Base-by-base conservation (phyloP, 2,113 vertebrate genomes). In the Cettia cetti region DNA sequence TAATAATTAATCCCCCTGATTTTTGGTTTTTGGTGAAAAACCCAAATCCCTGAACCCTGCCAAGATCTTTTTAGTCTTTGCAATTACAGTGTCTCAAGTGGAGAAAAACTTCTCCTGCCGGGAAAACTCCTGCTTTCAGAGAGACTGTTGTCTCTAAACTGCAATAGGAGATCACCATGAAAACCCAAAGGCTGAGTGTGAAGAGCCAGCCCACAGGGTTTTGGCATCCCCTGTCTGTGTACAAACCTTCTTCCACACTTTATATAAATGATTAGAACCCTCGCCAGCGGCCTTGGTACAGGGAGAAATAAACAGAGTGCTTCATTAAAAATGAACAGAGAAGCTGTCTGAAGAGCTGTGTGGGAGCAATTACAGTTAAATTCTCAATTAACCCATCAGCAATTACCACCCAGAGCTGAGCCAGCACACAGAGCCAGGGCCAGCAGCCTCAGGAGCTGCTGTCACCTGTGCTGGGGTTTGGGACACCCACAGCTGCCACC, bases 201-300 rank as follows among this genome's bases (percentile, higher is more conserved):
- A 59, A 65, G 93, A 92, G 92, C 52, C 96, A 96, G n/a, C 85
- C 95, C 68, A 20, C 50, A 86, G 93, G 92, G 70, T 93, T 94
- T 91, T 80, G 68, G 75, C 57, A 45, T 87, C 90, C 93, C 92
- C 90, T 94, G 78, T 97, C 84, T 71, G 78, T 92, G 97, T 98
- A 99, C 99, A 98, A 98, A 99, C 99, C 99, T 99, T 99, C 98
- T 99, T 99, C 99, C 99, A 99, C 77, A 99, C 99, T 99, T 99
- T 99, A 98, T 98, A 98, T 96, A 99, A 98, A 96, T 98, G 98
- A 95, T 96, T 98, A 97, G 97, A 96, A 82, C 96, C 98, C 70
- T 98, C 98, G 69, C 98, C 98, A 97, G 98, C 86, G 97, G 97
- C 98, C 98, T 99, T 99, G 93, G 97, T 97, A 97, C 96, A 97